These are phyloP conservation scores for Lasioglossum lativentre DNA, from an alignment of 2,888 invertebrate genomes.

Conservation along the genomic window DNA sequence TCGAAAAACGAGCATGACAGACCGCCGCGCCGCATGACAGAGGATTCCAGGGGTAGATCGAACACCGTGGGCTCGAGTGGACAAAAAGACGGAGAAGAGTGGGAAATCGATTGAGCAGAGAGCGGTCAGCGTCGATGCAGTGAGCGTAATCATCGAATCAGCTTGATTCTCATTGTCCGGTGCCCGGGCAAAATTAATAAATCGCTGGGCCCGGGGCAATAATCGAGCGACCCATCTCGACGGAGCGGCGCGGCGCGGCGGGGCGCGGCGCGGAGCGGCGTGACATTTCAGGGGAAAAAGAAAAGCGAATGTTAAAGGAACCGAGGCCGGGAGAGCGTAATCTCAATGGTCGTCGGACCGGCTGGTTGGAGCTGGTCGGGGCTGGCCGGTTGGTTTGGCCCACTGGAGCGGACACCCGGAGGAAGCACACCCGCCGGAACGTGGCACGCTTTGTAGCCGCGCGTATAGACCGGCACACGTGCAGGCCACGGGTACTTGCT, in stretches of 20 bases:
- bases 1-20: not conserved
- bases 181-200: slow-evolving; percentile 56
- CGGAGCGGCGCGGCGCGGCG: slow-evolving; percentile 11
- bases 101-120: slow-evolving; percentile 17
- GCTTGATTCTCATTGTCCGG: slow-evolving; percentile 47
- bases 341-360: slow-evolving; percentile 77
- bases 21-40: not conserved
- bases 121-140: slow-evolving; percentile 35
- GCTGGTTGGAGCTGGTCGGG: slow-evolving; percentile 72
- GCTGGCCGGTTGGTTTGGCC: slow-evolving; percentile 82
- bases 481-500: slow-evolving; percentile 62
- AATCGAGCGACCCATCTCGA: slow-evolving; percentile 54
- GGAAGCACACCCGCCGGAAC: slow-evolving; percentile 84
- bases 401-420: slow-evolving; percentile 85
- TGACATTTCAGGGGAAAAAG: slow-evolving; percentile 71
- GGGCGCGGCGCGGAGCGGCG: slow-evolving; percentile 39
- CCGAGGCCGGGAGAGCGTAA: slow-evolving; percentile 67
- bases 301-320: slow-evolving; percentile 47
- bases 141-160: slow-evolving; percentile 53
- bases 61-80: not conserved
- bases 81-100: not conserved
- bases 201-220: slow-evolving; percentile 36
- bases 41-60: not conserved
- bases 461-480: slow-evolving; percentile 70
- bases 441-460: slow-evolving; percentile 83